Evolutionary conservation across 2,797 vertebrate species (phyloP).

Genomic region (Zenarchopterus dispar): DNA sequence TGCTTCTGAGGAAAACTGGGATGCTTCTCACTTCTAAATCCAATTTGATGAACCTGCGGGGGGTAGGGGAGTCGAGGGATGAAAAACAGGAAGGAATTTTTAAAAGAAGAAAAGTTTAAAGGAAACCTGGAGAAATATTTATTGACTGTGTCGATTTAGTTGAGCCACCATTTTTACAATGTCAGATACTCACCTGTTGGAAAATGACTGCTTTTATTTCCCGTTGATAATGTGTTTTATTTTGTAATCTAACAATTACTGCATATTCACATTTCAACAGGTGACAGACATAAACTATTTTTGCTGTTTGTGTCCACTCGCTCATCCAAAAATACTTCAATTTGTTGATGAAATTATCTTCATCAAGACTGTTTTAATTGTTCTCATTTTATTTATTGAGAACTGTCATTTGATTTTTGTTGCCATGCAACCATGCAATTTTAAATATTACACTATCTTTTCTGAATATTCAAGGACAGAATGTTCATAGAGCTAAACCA

Average conservation of each 20-base stretch:
- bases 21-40: constrained; percentile 43
- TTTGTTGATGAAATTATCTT: neutral
- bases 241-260: no score
- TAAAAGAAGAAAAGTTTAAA: constrained; percentile 23
- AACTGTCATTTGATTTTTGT: neutral
- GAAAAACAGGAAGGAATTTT: constrained; percentile 17
- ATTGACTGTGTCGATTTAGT: constrained; percentile 25
- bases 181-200: neutral
- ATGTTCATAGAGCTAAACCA: neutral
- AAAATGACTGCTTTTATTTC: no score
- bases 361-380: neutral
- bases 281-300: no score
- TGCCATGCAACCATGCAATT: neutral
- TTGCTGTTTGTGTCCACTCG: no score
- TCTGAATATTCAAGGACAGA: neutral
- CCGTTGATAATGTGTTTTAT: no score
- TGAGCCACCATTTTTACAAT: neutral
- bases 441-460: neutral
- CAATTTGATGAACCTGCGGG: constrained; percentile 39
- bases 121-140: neutral
- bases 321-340: neutral
- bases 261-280: no score
- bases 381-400: neutral
- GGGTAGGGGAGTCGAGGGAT: constrained; percentile 5
- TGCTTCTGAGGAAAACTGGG: constrained; percentile 43